phyloP scores from a whole-genome alignment of 35 echinoderm and acorn worm genomes.

The Heliocidaris tuberculata region DNA sequence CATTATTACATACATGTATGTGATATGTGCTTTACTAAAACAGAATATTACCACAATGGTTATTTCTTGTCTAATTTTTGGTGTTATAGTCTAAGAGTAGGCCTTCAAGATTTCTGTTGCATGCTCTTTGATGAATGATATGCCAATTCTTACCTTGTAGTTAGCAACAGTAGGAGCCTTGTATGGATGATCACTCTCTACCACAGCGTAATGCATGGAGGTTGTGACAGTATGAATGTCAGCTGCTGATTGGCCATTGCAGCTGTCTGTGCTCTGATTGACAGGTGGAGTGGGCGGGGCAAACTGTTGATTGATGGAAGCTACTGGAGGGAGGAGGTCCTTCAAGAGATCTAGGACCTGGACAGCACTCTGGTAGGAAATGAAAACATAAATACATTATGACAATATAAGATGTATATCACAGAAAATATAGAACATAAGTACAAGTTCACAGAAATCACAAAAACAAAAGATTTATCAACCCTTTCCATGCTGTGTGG shows the following conservation, averaged over 20 bases:
- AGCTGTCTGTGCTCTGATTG: slow-evolving; percentile 55
- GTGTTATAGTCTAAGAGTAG: too few species aligned
- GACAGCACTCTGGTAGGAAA: slow-evolving; percentile 77
- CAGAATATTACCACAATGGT: too few species aligned
- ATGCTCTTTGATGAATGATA: too few species aligned
- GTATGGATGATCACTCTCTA: slow-evolving; percentile 97
- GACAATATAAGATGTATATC: neutral
- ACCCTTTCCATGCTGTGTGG: too few species aligned
- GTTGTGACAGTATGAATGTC: slow-evolving; percentile 72
- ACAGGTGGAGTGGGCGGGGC: slow-evolving; percentile 62
- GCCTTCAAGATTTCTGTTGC: too few species aligned
- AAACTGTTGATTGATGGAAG: slow-evolving; percentile 78
- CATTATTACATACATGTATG: too few species aligned
- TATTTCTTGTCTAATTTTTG: too few species aligned
- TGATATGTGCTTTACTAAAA: too few species aligned
- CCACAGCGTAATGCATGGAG: slow-evolving; percentile 80
- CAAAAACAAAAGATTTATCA: too few species aligned
- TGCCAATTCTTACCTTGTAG: slow-evolving; percentile 72
- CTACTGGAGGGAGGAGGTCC: slow-evolving; percentile 81
- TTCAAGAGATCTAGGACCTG: slow-evolving; percentile 78
- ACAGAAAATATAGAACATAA: neutral
- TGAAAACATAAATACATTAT: neutral
- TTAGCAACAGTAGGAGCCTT: slow-evolving; percentile 80
- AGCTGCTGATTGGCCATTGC: slow-evolving; percentile 56
- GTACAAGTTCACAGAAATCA: too few species aligned